A percentile compares a stretch with the other conserved stretches of the same genome.
Conservation (phyloP, 2,113 vertebrate species). For the Perca fluviatilis region DNA sequence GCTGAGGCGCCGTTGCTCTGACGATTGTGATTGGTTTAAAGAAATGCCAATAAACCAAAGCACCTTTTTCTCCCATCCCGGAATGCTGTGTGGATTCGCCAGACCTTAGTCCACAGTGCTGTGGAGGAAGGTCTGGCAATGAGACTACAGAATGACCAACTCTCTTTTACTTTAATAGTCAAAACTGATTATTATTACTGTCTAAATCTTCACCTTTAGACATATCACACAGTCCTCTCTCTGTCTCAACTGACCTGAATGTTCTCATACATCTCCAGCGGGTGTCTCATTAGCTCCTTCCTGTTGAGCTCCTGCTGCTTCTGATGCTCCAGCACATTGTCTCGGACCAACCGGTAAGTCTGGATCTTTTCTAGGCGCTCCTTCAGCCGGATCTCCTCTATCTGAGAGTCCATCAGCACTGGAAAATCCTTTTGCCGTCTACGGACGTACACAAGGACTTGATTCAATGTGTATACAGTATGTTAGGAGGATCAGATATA, state of each 20-base stretch:
- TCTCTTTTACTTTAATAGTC: constrained; percentile 7
- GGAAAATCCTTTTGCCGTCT: constrained; percentile 81
- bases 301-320: constrained; percentile 76
- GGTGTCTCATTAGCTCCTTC: constrained; percentile 76
- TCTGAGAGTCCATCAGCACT: constrained; percentile 76
- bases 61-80: too few relatives aligned
- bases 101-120: too few relatives aligned
- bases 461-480: constrained; percentile 6
- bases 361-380: constrained; percentile 85
- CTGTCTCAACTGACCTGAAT: constrained; percentile 83
- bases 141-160: too few relatives aligned
- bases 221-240: not conserved
- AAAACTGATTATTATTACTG: not conserved
- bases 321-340: constrained; percentile 80
- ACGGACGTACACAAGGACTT: constrained; percentile 12
- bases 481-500: constrained; percentile 8
- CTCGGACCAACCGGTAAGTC: constrained; percentile 83
- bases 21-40: too few relatives aligned
- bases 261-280: constrained; percentile 84
- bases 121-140: too few relatives aligned
- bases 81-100: too few relatives aligned
- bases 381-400: constrained; percentile 81
- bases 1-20: too few relatives aligned
- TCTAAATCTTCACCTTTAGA: not conserved
- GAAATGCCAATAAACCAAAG: too few relatives aligned